A percentile compares a stretch with the other conserved stretches of the same genome.
Evolutionary conservation across 2,888 invertebrate genomes (phyloP).

Genomic region (Hylaea fasciaria): DNA sequence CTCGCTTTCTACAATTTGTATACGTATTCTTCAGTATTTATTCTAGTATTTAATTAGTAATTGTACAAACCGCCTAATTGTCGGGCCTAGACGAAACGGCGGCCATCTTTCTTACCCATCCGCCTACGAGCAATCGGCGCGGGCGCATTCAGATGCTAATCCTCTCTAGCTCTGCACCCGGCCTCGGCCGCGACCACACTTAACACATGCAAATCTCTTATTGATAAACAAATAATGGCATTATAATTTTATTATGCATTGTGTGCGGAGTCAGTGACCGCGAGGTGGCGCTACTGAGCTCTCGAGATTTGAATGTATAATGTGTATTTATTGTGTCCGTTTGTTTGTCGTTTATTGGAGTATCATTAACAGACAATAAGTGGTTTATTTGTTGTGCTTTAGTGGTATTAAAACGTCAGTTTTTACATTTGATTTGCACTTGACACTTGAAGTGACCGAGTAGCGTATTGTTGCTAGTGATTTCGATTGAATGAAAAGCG

Average conservation of each 20-base stretch:
- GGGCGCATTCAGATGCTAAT: constrained; percentile 73
- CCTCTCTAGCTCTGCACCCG: constrained; percentile 56
- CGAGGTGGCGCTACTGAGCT: constrained; percentile 59
- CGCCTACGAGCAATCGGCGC: constrained; percentile 42
- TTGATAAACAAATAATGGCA: constrained; percentile 80
- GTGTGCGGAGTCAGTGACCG: constrained; percentile 70
- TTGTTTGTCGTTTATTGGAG: constrained; percentile 39
- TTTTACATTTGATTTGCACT: constrained; percentile 21
- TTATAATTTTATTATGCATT: constrained; percentile 79
- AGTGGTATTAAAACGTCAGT: constrained; percentile 13
- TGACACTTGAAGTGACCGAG: constrained; percentile 13
- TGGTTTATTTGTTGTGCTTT: constrained; percentile 31
- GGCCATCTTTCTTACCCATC: constrained; percentile 6
- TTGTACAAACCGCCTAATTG: neutral
- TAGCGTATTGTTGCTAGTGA: constrained; percentile 3
- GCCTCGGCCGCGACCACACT: constrained; percentile 51
- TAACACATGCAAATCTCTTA: constrained; percentile 81
- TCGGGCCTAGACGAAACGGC: constrained; percentile 7
- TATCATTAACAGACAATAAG: constrained; percentile 36
- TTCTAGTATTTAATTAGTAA: too few species aligned
- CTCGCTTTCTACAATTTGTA: too few species aligned
- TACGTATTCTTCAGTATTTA: too few species aligned
- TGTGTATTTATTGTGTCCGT: constrained; percentile 59
- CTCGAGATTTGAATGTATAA: constrained; percentile 70
- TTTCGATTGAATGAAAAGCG: constrained; percentile 5